Percentiles rank a stretch among this genome's conserved stretches.
Conservation (phyloP, 2,797 vertebrate genomes). For the Tenualosa thibaudeaui region DNA sequence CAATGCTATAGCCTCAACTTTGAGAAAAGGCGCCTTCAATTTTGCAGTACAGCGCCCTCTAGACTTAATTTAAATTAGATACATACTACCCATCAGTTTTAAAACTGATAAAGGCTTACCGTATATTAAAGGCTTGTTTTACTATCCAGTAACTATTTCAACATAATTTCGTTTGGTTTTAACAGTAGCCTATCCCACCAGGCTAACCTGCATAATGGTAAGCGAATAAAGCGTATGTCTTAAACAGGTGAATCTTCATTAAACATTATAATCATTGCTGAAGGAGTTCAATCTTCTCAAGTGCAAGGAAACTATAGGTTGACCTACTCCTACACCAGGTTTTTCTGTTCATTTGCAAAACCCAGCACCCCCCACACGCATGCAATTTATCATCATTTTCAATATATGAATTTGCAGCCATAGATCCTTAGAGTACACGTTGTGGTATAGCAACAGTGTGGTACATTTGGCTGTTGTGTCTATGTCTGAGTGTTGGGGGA, state of each 20-base stretch:
- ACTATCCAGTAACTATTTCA: too few relatives aligned
- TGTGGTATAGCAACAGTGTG: background rate
- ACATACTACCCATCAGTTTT: background rate
- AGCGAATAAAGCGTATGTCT: background rate
- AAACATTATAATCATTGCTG: too few relatives aligned
- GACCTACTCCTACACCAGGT: too few relatives aligned
- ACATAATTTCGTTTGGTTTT: too few relatives aligned
- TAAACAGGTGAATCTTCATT: background rate
- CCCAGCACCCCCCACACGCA: background rate
- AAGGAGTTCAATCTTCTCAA: too few relatives aligned
- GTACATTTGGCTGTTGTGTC: background rate
- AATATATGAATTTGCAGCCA: too few relatives aligned
- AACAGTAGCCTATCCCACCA: too few relatives aligned
- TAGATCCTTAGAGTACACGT: too few relatives aligned
- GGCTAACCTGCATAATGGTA: too few relatives aligned
- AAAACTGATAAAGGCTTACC: too few relatives aligned
- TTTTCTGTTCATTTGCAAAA: background rate
- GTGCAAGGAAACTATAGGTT: too few relatives aligned
- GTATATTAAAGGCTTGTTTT: too few relatives aligned
- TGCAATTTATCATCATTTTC: background rate
- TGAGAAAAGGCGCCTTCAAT: background rate
- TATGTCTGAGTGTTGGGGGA: background rate
- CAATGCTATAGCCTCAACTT: conserved; percentile 24
- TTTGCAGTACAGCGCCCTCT: conserved; percentile 49
- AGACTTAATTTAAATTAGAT: background rate